These are phyloP conservation scores for Crypturellus undulatus DNA, from an alignment of 2,113 vertebrate species.

Conservation along the genomic window DNA sequence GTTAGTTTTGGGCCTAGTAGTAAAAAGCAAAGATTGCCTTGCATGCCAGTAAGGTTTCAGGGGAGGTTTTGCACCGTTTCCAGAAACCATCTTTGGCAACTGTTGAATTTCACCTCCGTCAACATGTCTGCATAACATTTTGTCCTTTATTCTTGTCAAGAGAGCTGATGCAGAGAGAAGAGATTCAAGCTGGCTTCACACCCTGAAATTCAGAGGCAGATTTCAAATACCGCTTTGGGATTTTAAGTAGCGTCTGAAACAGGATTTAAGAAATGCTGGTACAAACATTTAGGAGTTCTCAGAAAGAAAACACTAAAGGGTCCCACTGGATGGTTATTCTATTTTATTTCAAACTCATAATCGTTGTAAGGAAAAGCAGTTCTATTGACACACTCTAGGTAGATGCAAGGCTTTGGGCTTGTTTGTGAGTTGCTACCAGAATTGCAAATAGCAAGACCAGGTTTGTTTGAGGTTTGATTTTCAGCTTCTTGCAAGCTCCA, in stretches of 20 bases:
- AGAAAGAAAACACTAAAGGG: background rate
- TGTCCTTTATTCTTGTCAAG: slow-evolving; percentile 55
- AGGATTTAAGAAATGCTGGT: slow-evolving; percentile 3
- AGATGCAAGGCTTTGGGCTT: background rate
- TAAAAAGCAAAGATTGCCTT: slow-evolving; percentile 68
- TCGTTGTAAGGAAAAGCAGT: background rate
- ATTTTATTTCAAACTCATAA: background rate
- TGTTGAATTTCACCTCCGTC: slow-evolving; percentile 75
- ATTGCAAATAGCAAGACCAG: background rate
- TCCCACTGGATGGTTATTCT: background rate
- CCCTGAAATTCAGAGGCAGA: slow-evolving; percentile 23
- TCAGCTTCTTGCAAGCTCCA: background rate
- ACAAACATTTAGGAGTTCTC: background rate
- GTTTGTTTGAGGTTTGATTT: background rate
- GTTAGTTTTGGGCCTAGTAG: slow-evolving; percentile 85
- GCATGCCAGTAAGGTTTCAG: slow-evolving; percentile 72
- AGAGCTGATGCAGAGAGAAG: slow-evolving; percentile 35
- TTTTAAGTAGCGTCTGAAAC: background rate
- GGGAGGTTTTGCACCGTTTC: slow-evolving; percentile 72
- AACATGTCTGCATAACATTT: slow-evolving; percentile 64
- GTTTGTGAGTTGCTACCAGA: background rate
- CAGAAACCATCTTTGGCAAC: slow-evolving; percentile 81
- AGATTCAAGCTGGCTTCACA: slow-evolving; percentile 26
- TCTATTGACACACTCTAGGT: background rate
- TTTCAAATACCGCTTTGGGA: slow-evolving; percentile 23